Base-by-base conservation (phyloP, 1,140 invertebrate species). In the Charaxes varanes region DNA sequence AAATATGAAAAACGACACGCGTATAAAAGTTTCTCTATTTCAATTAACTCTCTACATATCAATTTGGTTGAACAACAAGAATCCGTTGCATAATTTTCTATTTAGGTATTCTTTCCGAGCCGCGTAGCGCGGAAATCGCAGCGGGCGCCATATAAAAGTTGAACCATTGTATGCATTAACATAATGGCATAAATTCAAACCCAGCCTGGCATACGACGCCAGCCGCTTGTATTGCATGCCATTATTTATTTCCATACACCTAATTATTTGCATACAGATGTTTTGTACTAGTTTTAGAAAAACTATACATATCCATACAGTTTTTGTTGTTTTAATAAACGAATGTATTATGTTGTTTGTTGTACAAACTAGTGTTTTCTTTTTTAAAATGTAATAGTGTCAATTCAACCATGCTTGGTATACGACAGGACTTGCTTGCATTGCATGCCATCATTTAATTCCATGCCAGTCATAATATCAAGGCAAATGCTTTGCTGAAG, bases 131-230 rank as follows among this genome's bases (percentile, higher is more conserved):
- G 34, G 38, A 49, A 53, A 46, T 57, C 40, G 34, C 41, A 42
- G 46, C 32, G 38, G 42, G 46, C 52, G 46, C 40, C 36, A 44
- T 47, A 58, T 53, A 58, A 58, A 53, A 53, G 46, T 50, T 50
- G 28, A 36, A 23, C 40, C 26, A 28, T 46, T 47, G 38, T 42
- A 28, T 24, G 24, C 43, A 53, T 58, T 53, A 49, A 44, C 51
- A 58, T 53, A 50, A 38, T 36, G 51, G 46, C 50, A 50, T 53
- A 46, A 48, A 50, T 41, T 36, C 42, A 37, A 53, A 37, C 24
- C 22, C 30, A 37, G 49, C 42, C 41, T 44, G 34, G 37, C 33
- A 37, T 22, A 46, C 41, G 26, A 45, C 24, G 35, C n/a, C n/a
- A n/a, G n/a, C n/a, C 32, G 38, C 18, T 38, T 40, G 37, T 35